Evolutionary conservation across 1,140 invertebrate genomes (phyloP), one percentile per base, ranked within the genome.

Genomic region (Aphaenogaster ashmeadi): DNA sequence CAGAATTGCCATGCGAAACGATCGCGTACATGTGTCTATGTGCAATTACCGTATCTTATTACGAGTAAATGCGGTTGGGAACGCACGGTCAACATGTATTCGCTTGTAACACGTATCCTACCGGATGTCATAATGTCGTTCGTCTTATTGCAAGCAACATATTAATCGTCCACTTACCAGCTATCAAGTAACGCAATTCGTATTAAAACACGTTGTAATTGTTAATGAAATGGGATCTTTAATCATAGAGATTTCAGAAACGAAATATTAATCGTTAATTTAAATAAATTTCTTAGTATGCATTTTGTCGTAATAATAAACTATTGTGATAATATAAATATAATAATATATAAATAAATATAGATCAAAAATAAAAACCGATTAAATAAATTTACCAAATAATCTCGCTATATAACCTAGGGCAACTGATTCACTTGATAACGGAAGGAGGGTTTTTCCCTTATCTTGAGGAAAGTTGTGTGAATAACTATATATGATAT

Each of bases 61-160:
- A 75, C 54, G 33, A 75, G 41, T 47, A 62, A 60, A 75, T 33
- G 8, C n/a, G 4, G 60, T 87, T 81, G 88, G 41, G 71, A 90
- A 83, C 62, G 84, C 60, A 74, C 21, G 41, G 69, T 47, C 33
- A 60, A 44, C 67, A 56, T 33, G 52, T 62, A 77, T 64, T 64
- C 72, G 52, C 62, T 36, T 87, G 89, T 79, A 72, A 84, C 86
- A 74, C 52, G 64, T 86, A 89, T 41, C 72, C 64, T 54, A 78
- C 90, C 88, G 90, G 88, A 91, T 89, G 90, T 90, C 88, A 79
- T 79, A 83, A 91, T 80, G 71, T 79, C 41, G 75, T 87, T 81
- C 80, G 90, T 87, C 86, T 88, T 86, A 89, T 66, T 80, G 86
- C 56, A 91, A 52, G 60, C 60, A 83, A 38, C 58, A 54, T 80